These are phyloP conservation scores for Nothura maculosa DNA, from an alignment of 2,797 vertebrate species.

Conservation along the genomic window DNA sequence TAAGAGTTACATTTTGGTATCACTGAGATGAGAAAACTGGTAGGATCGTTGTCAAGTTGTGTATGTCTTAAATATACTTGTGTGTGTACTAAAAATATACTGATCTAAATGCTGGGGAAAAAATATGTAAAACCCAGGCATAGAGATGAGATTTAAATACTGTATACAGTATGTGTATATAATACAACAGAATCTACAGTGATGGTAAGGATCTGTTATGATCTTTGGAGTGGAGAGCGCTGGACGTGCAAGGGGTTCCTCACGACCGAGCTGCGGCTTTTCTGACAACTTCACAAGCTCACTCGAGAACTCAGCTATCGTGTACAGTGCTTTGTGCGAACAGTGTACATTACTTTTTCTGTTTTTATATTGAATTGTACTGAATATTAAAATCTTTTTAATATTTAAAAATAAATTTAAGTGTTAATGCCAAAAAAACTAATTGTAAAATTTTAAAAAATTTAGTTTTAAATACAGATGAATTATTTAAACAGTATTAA, in stretches of 20 bases:
- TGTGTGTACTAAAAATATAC: constrained; percentile 35
- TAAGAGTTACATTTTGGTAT: background rate
- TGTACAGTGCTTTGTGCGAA: constrained; percentile 62
- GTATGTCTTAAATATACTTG: constrained; percentile 19
- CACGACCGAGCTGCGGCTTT: background rate
- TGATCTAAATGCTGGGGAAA: constrained; percentile 55
- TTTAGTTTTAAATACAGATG: constrained; percentile 61
- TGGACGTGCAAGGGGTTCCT: background rate
- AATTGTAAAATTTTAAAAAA: constrained; percentile 46
- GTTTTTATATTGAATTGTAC: constrained; percentile 64
- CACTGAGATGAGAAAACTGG: constrained; percentile 2
- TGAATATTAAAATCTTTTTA: constrained; percentile 62
- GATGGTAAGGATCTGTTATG: constrained; percentile 2
- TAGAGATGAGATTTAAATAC: constrained; percentile 14
- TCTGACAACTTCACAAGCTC: constrained; percentile 44
- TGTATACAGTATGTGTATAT: background rate
- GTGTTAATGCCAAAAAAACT: constrained; percentile 19
- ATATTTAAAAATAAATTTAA: constrained; percentile 24
- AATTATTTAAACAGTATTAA: constrained; percentile 62
- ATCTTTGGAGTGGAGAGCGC: background rate
- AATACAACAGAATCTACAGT: constrained; percentile 14
- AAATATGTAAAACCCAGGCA: constrained; percentile 28
- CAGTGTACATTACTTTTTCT: constrained; percentile 63
- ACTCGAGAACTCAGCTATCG: constrained; percentile 39
- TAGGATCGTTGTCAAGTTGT: constrained; percentile 42